Conservation (phyloP, 2,888 invertebrate genomes). For the Nysson spinosus region DNA sequence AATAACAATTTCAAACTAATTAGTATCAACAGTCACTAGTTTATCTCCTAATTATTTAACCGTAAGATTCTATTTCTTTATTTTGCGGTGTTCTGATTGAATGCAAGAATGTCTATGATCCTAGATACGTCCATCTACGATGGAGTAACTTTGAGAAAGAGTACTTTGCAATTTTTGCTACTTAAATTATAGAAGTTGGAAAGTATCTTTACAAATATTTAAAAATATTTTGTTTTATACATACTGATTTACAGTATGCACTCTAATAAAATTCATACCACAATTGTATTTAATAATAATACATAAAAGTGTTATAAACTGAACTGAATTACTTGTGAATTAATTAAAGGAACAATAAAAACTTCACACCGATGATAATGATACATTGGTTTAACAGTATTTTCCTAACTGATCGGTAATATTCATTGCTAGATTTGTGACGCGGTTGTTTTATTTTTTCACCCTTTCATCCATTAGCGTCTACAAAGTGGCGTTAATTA, state of each 20-base stretch:
- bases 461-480: slow-evolving; percentile 1
- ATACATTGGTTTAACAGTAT: slow-evolving; percentile 18
- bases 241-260: background rate
- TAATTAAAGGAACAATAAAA: background rate
- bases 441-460: slow-evolving; percentile 30
- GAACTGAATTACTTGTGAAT: too few relatives aligned
- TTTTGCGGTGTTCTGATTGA: too few relatives aligned
- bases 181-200: background rate
- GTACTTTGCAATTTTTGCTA: too few relatives aligned
- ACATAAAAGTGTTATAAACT: too few relatives aligned
- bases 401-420: slow-evolving; percentile 2
- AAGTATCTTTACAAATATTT: background rate
- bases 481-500: slow-evolving; percentile 22
- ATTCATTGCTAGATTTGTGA: slow-evolving; percentile 21
- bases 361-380: background rate
- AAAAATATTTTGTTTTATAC: background rate
- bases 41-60: too few relatives aligned
- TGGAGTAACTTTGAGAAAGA: too few relatives aligned
- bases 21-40: too few relatives aligned
- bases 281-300: background rate
- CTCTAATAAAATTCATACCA: background rate
- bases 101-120: too few relatives aligned
- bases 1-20: slow-evolving; percentile 6
- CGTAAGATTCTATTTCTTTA: too few relatives aligned
- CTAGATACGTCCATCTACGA: too few relatives aligned